Evolutionary conservation across 2,797 vertebrate species (phyloP), one percentile per base, ranked within the genome.

Genomic region (Cuniculus paca): DNA sequence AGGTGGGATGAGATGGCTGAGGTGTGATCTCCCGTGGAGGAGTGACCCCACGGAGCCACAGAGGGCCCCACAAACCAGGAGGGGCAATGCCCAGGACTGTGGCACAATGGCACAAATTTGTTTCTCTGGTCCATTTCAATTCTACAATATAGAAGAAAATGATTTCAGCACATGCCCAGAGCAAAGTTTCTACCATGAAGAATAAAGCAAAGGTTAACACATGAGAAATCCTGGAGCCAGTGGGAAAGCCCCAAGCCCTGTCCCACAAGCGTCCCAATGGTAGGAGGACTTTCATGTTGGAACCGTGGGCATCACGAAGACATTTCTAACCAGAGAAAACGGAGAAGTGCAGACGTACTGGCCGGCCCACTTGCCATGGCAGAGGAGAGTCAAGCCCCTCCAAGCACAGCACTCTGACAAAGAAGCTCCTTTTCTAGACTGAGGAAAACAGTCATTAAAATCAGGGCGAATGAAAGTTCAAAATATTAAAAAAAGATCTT

Each of bases 101-200:
- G n/a, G 42, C 22, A 50, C n/a, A 72, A 5, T 48, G 9, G 19
- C 68, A 74, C 20, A 52, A 0, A 36, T 61, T 50, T n/a, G 6
- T n/a, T 31, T 54, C n/a, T 45, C 31, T 45, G 28, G 12, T 84
- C 50, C 42, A 3, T 36, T 48, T 60, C 39, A 70, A 50, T 83
- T 39, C 4, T 22, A 24, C n/a, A 74, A 24, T 26, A 14, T 93
- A 58, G 86, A 81, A 78, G 70, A 95, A 90, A 95, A 60, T 39
- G 22, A 34, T 2, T 60, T 34, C 39, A 70, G 52, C 10, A 75
- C 39, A 68, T 45, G 12, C 22, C 12, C 42, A 42, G 86, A 42
- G 81, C 48, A 36, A 52, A 86, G n/a, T 83, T 83, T 63, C 36
- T 84, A 79, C 31, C 22, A 52, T 36, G 56, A 94, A 81, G 42